A percentile compares a stretch with the other conserved stretches of the same genome.
phyloP scores from a whole-genome alignment of 2,888 invertebrate species.

The Agonopterix heracliana region DNA sequence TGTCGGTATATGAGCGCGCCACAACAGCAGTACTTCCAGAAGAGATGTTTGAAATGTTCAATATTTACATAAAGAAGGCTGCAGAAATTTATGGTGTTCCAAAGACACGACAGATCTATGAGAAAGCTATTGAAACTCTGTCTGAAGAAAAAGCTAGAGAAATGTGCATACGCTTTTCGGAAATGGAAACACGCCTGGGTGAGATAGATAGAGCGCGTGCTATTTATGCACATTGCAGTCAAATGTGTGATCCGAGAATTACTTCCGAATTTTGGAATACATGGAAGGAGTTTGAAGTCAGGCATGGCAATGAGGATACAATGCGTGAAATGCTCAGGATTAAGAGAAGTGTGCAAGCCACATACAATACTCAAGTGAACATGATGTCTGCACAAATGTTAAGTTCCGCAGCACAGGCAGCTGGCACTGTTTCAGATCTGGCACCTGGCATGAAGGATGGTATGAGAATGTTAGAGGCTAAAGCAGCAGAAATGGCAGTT shows the following conservation, averaged over 20 bases:
- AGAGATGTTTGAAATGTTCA: constrained; percentile 98
- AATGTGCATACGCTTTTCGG: constrained; percentile 97
- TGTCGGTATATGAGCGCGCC: constrained; percentile 99
- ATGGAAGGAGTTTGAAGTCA: constrained; percentile 99
- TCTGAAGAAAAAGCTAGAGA: constrained; percentile 93
- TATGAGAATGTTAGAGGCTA: constrained; percentile 92
- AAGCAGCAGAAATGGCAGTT: constrained; percentile 83
- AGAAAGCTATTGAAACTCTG: constrained; percentile 96
- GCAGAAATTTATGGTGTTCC: constrained; percentile 98
- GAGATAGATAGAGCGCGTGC: constrained; percentile 98
- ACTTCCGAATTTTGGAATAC: constrained; percentile 97
- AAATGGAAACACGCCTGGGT: constrained; percentile 98
- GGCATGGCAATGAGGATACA: constrained; percentile 99
- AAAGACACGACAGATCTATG: constrained; percentile 97
- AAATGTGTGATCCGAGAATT: constrained; percentile 99
- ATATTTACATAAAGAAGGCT: constrained; percentile 98
- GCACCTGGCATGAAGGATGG: constrained; percentile 88
- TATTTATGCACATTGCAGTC: constrained; percentile 98
- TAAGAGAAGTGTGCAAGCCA: constrained; percentile 97
- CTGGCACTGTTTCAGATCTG: constrained; percentile 82
- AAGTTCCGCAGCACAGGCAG: constrained; percentile 81
- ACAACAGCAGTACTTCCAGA: constrained; percentile 93
- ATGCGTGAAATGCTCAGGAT: constrained; percentile 99
- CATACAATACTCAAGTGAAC: constrained; percentile 98
- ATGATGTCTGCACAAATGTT: constrained; percentile 99